phyloP scores from a whole-genome alignment of 53 echinoderm and acorn worm species.

The Arbacia lixula region DNA sequence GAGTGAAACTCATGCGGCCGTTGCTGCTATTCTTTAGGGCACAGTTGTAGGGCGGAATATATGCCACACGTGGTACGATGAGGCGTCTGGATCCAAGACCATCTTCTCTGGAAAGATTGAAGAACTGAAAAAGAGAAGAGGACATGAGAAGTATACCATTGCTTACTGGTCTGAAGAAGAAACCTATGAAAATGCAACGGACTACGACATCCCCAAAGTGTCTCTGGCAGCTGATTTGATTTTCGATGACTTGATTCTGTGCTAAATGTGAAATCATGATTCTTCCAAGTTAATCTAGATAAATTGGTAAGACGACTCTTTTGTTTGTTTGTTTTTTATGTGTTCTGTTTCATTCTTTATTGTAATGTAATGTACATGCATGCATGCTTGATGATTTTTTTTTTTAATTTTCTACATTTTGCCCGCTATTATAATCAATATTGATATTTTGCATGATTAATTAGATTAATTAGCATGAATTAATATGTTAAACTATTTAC shows the following conservation, averaged over 20 bases:
- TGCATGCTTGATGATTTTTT: no score
- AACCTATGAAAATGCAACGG: slow-evolving; percentile 27
- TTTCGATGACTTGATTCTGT: slow-evolving; percentile 19
- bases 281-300: no score
- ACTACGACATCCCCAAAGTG: slow-evolving; percentile 38
- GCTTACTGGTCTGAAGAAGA: slow-evolving; percentile 45
- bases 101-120: not conserved
- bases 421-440: no score
- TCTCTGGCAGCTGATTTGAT: slow-evolving; percentile 39
- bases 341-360: no score
- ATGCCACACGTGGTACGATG: not conserved
- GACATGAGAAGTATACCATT: slow-evolving; percentile 16
- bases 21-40: not conserved
- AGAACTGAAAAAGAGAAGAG: not conserved
- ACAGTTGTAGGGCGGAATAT: not conserved
- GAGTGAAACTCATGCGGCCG: not conserved
- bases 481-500: no score
- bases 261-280: no score
- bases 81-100: not conserved
- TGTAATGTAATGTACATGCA: no score
- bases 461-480: no score
- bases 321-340: no score
- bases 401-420: no score
- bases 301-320: no score
- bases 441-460: no score